Base-by-base conservation (phyloP, 2,888 invertebrate species). In the Netelia melanura region DNA sequence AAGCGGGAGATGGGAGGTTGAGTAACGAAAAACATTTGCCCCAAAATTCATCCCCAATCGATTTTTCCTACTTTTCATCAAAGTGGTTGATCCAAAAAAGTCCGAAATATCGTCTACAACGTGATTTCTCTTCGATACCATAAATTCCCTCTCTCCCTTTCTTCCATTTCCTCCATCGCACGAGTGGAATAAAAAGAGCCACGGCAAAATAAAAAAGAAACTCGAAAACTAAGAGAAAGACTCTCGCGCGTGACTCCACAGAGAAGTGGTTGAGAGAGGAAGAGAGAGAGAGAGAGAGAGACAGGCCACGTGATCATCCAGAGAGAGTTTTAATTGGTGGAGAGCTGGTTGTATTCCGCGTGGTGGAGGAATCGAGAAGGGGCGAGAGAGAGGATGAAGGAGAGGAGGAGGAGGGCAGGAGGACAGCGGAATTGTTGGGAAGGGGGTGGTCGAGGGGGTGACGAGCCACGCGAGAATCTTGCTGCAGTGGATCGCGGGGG, bases 311-410 rank as follows among this genome's bases (percentile, higher is more conserved):
- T 92, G 93, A 92, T 89, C 91, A 83, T 89, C 83, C 21, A 58
- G 58, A 90, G 91, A 87, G 91, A 90, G 90, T 93, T 93, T 93
- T 93, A 93, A 93, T 93, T 93, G 93, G 93, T 90, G 90, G 91
- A 90, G 90, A 88, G 88, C 83, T 79, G 80, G 86, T 84, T 86
- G 87, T 86, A 84, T 84, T 79, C 72, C 72, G 81, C 81, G 85
- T 85, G 87, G 58, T 84, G 58, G 54, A 75, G 77, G 84, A 79
- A 71, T 85, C 81, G 85, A 72, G 43, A 43, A 87, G 86, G 88
- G 85, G 86, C 72, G 38, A 44, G 87, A 86, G 87, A 21, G 21
- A 21, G 21, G 21, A 21, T 21, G 85, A 87, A 86, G 89, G 87
- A 85, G 86, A 85, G 64, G 81, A 72, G 83, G 82, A 85, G 84